A percentile compares a stretch with the other conserved stretches of the same genome.
Evolutionary conservation across 2,797 vertebrate species (phyloP).

Genomic region (Clarias platycephalus): DNA sequence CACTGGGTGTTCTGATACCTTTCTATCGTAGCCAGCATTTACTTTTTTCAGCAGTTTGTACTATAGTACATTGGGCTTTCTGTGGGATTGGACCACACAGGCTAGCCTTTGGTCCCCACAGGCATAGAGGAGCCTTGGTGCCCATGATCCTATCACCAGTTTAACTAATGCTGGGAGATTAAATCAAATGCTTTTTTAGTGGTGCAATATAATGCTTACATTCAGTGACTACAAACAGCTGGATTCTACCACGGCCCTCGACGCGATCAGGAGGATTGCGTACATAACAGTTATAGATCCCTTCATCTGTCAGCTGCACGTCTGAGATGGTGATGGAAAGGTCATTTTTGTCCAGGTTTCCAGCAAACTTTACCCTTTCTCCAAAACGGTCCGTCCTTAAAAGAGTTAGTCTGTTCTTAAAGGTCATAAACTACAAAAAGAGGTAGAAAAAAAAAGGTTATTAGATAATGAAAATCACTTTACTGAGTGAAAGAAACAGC

Average conservation of each 20-base stretch:
- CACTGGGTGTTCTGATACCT: too few relatives aligned
- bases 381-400: constrained; percentile 80
- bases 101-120: too few relatives aligned
- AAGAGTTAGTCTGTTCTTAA: constrained; percentile 82
- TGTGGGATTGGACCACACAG: too few relatives aligned
- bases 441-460: constrained; percentile 21
- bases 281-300: constrained; percentile 89
- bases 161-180: background rate
- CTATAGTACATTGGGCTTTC: too few relatives aligned
- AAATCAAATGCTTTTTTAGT: background rate
- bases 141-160: too few relatives aligned
- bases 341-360: constrained; percentile 90
- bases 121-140: too few relatives aligned
- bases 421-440: constrained; percentile 84
- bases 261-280: constrained; percentile 92
- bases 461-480: background rate
- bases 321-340: constrained; percentile 88
- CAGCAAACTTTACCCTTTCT: constrained; percentile 86
- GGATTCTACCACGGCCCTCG: constrained; percentile 80
- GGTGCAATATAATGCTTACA: constrained; percentile 72
- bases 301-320: constrained; percentile 84
- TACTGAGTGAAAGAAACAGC: background rate
- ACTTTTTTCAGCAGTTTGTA: too few relatives aligned
- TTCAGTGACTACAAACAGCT: constrained; percentile 84
- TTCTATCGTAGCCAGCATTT: too few relatives aligned